Conservation (phyloP, 2,797 vertebrate genomes). For the Natrix natrix region DNA sequence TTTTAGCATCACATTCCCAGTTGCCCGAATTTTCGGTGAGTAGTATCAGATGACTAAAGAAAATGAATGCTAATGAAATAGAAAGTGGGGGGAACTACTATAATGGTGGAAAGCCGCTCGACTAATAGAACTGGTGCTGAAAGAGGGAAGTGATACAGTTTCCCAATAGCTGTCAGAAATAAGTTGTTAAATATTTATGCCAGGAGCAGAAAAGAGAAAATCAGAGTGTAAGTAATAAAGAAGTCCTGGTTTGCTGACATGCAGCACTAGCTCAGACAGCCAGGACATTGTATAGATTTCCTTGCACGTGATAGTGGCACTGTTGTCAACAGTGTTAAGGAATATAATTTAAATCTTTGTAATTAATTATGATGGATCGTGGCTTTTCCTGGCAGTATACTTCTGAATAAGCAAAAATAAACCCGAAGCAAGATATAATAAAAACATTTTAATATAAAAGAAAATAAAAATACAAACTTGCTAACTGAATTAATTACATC, state of each 20-base stretch:
- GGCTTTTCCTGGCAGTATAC: too few species aligned
- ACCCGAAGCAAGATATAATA: too few species aligned
- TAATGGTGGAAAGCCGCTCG: constrained; percentile 49
- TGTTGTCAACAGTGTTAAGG: not conserved
- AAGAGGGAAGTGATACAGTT: constrained; percentile 35
- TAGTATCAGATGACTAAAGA: constrained; percentile 58
- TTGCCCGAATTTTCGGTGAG: constrained; percentile 61
- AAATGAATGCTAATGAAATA: constrained; percentile 67
- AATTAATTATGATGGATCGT: too few species aligned
- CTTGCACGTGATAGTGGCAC: not conserved
- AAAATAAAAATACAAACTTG: too few species aligned
- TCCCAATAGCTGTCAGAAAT: constrained; percentile 45
- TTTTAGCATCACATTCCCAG: constrained; percentile 63
- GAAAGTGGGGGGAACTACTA: constrained; percentile 50
- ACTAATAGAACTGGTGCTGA: constrained; percentile 52
- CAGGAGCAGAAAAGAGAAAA: not conserved
- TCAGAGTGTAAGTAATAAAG: constrained; percentile 9
- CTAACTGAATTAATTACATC: too few species aligned
- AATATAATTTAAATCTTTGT: too few species aligned
- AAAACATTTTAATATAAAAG: too few species aligned
- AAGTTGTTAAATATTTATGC: constrained; percentile 56
- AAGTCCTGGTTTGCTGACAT: constrained; percentile 20
- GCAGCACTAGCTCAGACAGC: not conserved
- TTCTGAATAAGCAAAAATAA: too few species aligned
- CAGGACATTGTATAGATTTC: not conserved